Percentiles rank a stretch among this genome's conserved stretches.
Conservation (phyloP, 2,888 invertebrate species). For the Amiota minor region DNA sequence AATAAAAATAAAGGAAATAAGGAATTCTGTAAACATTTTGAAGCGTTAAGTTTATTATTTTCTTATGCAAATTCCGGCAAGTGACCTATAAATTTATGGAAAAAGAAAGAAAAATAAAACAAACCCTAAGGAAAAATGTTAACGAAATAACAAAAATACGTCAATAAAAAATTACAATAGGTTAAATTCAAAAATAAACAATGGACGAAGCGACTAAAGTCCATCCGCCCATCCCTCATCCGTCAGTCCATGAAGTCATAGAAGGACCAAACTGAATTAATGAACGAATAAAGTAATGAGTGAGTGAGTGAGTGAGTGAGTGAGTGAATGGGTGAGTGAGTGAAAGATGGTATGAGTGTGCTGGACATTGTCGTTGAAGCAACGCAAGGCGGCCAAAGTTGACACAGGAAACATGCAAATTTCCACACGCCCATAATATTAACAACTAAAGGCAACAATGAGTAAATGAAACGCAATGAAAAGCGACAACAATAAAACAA, state of each 20-base stretch:
- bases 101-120: not conserved
- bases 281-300: not conserved
- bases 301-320: not conserved
- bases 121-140: not conserved
- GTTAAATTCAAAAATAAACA: slow-evolving; percentile 17
- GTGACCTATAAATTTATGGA: slow-evolving; percentile 13
- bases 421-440: slow-evolving; percentile 15
- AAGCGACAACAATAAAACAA: slow-evolving; percentile 36
- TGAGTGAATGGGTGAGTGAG: not conserved
- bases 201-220: not conserved
- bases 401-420: slow-evolving; percentile 20
- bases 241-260: no score
- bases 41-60: not conserved
- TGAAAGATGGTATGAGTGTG: not conserved
- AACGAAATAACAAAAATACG: slow-evolving; percentile 10
- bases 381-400: not conserved
- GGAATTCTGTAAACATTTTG: not conserved
- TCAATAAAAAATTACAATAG: slow-evolving; percentile 19
- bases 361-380: not conserved
- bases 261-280: no score
- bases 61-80: slow-evolving; percentile 12
- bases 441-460: slow-evolving; percentile 10
- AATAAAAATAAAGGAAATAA: not conserved
- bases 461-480: slow-evolving; percentile 16
- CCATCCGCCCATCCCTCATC: no score